Percentiles rank a stretch among this genome's conserved stretches.
These are phyloP conservation scores for Tuta absoluta DNA, from an alignment of 2,888 invertebrate genomes.

Conservation along the genomic window DNA sequence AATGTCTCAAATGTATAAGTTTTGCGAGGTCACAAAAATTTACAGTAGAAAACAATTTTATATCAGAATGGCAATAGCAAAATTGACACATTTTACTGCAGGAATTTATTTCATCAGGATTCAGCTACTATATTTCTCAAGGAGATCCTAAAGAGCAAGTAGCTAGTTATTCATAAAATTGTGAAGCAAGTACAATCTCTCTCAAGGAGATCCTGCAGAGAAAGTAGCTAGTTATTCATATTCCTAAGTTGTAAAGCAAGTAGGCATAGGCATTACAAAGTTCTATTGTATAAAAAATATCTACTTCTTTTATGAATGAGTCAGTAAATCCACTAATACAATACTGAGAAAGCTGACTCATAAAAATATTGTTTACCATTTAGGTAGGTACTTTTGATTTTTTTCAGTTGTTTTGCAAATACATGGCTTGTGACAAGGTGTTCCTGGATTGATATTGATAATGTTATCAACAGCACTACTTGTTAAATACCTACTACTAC, in stretches of 20 bases:
- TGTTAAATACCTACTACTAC: no score
- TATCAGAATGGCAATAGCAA: no score
- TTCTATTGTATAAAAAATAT: constrained; percentile 11
- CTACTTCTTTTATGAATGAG: constrained; percentile 1
- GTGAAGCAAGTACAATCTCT: no score
- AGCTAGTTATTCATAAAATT: no score
- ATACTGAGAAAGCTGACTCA: constrained; percentile 12
- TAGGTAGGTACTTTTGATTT: background rate
- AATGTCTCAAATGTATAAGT: no score
- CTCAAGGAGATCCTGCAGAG: no score
- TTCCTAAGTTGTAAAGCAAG: background rate
- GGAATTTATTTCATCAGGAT: no score
- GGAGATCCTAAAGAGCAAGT: no score
- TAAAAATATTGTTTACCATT: constrained; percentile 9
- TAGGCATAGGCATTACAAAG: background rate
- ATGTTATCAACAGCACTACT: background rate
- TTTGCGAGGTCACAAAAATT: no score
- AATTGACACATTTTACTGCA: no score
- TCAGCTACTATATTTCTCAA: no score
- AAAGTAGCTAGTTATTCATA: background rate
- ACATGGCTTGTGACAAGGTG: constrained; percentile 2
- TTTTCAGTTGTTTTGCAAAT: constrained; percentile 1
- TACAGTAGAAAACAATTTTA: no score
- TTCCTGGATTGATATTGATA: background rate
- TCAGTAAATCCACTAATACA: background rate